These are phyloP conservation scores for Ferdinandea cuprea DNA, from an alignment of 2,888 invertebrate genomes.

Conservation along the genomic window DNA sequence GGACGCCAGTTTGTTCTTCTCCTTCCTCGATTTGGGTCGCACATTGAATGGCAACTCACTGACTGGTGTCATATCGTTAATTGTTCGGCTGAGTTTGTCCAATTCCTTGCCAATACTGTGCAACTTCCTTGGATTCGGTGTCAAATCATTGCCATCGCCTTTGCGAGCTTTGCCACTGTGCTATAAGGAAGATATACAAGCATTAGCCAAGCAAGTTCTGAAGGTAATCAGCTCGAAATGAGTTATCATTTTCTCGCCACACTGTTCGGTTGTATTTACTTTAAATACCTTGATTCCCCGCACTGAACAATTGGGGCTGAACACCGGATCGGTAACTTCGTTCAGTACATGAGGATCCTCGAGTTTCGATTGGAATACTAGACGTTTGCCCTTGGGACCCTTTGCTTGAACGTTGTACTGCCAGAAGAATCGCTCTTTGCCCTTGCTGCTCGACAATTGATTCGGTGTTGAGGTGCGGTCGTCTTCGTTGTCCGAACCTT, in stretches of 20 bases:
- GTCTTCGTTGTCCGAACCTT: conserved; percentile 81
- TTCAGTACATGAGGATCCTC: conserved; percentile 96
- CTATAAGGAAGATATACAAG: conserved; percentile 75
- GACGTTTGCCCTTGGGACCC: conserved; percentile 96
- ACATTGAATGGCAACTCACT: conserved; percentile 95
- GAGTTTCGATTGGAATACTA: conserved; percentile 92
- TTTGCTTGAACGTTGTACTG: conserved; percentile 99
- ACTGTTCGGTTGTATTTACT: conserved; percentile 76
- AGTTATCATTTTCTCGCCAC: conserved; percentile 48
- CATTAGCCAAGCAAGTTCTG: conserved; percentile 20
- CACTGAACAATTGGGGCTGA: conserved; percentile 95
- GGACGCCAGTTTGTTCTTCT: conserved; percentile 98
- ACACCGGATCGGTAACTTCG: conserved; percentile 97
- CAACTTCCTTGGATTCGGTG: conserved; percentile 96
- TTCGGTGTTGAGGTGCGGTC: conserved; percentile 79
- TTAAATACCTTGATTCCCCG: conserved; percentile 92
- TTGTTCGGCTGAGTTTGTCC: conserved; percentile 94
- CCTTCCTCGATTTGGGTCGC: conserved; percentile 96
- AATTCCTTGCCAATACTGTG: conserved; percentile 95
- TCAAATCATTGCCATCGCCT: conserved; percentile 98
- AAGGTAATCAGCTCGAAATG: conserved; percentile 38
- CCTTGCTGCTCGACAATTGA: conserved; percentile 82
- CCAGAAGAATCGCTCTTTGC: conserved; percentile 97
- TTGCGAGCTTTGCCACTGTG: conserved; percentile 94
- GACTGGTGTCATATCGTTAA: conserved; percentile 98